Evolutionary conservation across 2,113 vertebrate species (phyloP).

Genomic region (Carassius carassius): DNA sequence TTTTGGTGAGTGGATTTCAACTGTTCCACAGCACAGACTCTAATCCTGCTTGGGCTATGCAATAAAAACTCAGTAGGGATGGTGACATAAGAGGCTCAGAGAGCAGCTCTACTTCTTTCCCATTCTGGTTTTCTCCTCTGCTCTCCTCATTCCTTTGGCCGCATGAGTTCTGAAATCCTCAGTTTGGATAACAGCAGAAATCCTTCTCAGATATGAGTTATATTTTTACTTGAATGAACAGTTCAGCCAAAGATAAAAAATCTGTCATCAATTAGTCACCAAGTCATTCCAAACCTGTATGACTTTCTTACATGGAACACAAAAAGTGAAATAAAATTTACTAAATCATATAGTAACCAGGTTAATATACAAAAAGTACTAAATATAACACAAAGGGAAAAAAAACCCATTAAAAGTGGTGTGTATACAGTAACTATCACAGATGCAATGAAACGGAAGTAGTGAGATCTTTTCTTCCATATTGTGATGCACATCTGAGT

Average conservation of each 20-base stretch:
- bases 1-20: constrained; percentile 25
- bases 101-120: constrained; percentile 25
- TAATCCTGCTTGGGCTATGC: constrained; percentile 31
- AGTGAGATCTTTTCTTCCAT: too few relatives aligned
- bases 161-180: constrained; percentile 30
- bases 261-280: not conserved
- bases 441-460: too few relatives aligned
- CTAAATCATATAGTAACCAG: not conserved
- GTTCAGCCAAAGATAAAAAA: not conserved
- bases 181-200: not conserved
- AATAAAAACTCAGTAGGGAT: constrained; percentile 40
- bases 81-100: constrained; percentile 40
- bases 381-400: too few relatives aligned
- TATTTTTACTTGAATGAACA: not conserved
- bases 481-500: too few relatives aligned
- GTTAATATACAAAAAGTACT: too few relatives aligned
- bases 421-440: too few relatives aligned
- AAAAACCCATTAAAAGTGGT: too few relatives aligned
- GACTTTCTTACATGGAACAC: not conserved
- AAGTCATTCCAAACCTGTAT: not conserved
- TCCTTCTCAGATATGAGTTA: not conserved
- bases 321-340: not conserved
- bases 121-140: constrained; percentile 13
- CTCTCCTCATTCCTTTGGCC: constrained; percentile 29
- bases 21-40: not conserved